Conservation (phyloP, 2,888 invertebrate species). For the Cyrtodaria siliqua region DNA sequence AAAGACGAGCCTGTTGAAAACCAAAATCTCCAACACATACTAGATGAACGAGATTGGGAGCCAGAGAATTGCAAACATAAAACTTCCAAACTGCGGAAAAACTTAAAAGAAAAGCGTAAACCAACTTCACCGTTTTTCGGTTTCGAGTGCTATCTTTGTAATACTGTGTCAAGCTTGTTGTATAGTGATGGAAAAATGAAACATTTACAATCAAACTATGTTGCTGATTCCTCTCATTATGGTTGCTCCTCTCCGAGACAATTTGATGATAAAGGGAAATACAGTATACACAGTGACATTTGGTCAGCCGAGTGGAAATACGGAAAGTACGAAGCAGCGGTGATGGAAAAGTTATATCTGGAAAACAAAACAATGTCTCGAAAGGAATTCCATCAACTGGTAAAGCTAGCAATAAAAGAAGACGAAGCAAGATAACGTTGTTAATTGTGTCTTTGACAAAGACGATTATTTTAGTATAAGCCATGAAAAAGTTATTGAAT, state of each 20-base stretch:
- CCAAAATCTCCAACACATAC: constrained; percentile 59
- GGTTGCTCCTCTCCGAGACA: constrained; percentile 87
- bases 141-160: constrained; percentile 82
- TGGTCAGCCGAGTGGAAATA: constrained; percentile 58
- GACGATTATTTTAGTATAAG: too few relatives aligned
- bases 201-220: constrained; percentile 21
- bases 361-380: constrained; percentile 20
- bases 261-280: constrained; percentile 70
- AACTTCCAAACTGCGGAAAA: background rate
- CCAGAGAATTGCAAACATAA: constrained; percentile 28
- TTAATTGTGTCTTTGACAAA: too few relatives aligned
- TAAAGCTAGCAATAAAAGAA: constrained; percentile 16
- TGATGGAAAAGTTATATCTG: constrained; percentile 34
- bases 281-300: constrained; percentile 46
- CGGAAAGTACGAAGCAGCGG: constrained; percentile 54
- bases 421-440: too few relatives aligned
- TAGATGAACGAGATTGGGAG: constrained; percentile 73
- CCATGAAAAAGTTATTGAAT: too few relatives aligned
- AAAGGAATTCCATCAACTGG: constrained; percentile 36
- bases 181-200: background rate
- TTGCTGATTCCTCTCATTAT: constrained; percentile 85
- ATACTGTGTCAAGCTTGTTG: constrained; percentile 50
- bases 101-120: background rate
- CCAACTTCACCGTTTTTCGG: constrained; percentile 63
- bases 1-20: constrained; percentile 75